Evolutionary conservation across 2,797 vertebrate genomes (phyloP).

Genomic region (Merluccius polli): DNA sequence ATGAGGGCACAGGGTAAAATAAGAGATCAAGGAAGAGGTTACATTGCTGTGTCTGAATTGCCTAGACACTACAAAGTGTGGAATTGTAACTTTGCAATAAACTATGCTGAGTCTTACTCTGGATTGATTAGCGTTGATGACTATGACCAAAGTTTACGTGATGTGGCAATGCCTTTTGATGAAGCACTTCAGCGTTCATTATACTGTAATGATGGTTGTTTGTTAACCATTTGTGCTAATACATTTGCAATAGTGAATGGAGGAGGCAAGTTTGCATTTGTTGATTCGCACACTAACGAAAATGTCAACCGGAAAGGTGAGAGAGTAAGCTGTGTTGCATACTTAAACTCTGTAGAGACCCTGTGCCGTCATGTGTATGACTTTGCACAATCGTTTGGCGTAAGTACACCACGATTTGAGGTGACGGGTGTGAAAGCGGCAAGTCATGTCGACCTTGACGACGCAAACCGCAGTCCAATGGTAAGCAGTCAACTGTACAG

Average conservation of each 20-base stretch:
- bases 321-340: constrained; percentile 1
- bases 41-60: constrained; percentile 14
- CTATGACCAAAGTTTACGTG: background rate
- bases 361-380: background rate
- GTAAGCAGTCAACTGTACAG: too few species aligned
- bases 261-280: background rate
- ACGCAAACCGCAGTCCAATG: too few species aligned
- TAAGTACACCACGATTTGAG: background rate
- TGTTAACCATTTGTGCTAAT: background rate
- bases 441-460: too few species aligned
- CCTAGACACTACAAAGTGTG: background rate
- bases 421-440: background rate
- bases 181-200: background rate
- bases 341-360: background rate
- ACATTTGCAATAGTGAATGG: constrained; percentile 5
- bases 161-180: constrained; percentile 4
- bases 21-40: background rate
- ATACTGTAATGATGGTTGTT: background rate
- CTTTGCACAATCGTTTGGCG: background rate
- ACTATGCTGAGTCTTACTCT: background rate
- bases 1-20: background rate
- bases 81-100: background rate
- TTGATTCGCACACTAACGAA: background rate
- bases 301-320: background rate
- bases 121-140: background rate